Conservation (phyloP, 2,797 vertebrate genomes). For the Ciconia nigra region DNA sequence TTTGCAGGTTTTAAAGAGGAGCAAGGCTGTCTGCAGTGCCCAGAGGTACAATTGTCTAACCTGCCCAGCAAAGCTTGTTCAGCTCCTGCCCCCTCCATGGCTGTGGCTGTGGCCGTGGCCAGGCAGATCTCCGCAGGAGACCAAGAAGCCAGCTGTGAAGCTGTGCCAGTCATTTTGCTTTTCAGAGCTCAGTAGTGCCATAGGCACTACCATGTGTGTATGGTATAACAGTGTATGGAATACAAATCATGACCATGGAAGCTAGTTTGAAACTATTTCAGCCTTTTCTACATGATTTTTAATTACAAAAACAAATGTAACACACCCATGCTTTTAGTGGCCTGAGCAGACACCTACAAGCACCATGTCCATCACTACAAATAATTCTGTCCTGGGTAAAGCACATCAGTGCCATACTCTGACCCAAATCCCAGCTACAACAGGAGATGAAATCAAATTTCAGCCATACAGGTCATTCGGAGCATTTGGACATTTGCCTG, state of each 20-base stretch:
- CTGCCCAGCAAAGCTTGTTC: accelerated
- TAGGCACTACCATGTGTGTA: background rate
- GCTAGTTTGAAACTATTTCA: background rate
- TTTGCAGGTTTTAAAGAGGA: background rate
- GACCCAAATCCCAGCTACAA: background rate
- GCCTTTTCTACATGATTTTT: background rate
- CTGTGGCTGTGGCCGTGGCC: background rate
- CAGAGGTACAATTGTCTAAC: background rate
- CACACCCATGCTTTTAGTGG: background rate
- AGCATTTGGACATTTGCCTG: background rate
- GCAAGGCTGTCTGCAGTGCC: background rate
- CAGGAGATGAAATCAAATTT: background rate
- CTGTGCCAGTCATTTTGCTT: background rate
- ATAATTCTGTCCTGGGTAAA: background rate
- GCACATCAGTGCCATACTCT: background rate
- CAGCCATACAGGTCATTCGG: background rate
- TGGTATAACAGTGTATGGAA: background rate
- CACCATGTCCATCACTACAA: background rate
- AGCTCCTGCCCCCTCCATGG: background rate
- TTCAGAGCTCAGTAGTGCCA: background rate
- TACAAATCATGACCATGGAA: background rate
- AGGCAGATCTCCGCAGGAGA: background rate
- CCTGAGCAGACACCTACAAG: background rate
- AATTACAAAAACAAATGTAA: background rate
- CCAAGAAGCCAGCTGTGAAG: background rate